Base-by-base conservation (phyloP, 1,140 invertebrate species). In the Macrostomum lignano region DNA sequence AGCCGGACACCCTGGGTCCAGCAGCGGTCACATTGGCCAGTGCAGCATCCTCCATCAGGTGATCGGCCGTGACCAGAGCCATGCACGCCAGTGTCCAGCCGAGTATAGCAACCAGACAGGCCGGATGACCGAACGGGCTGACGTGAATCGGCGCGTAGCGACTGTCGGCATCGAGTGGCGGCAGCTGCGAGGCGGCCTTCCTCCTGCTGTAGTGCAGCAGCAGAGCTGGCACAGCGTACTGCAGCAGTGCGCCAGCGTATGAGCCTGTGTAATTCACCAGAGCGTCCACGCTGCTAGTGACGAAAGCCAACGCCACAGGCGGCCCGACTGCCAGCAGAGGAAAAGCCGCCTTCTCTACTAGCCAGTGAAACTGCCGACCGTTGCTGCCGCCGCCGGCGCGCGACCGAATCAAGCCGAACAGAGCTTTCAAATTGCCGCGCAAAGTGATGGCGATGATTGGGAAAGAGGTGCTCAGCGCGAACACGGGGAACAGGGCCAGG, bases 401-500 rank as follows among this genome's bases (percentile, higher is more conserved):
- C n/a, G n/a, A n/a, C n/a, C n/a, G n/a, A n/a, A n/a, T n/a, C n/a
- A n/a, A n/a, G n/a, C n/a, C n/a, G n/a, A n/a, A n/a, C n/a, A 93
- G 49, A 9, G 70, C 65, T 51, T 78, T 74, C 17, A 96, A 56
- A 62, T 94, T 96, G 52, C 86, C 91, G 38, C 78, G 65, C 10
- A 96, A 57, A 0, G 88, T 96, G 29, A 96, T 82, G 5, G 77
- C 77, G 38, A 96, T 79, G 33, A 96, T 82, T 0, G 88, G 86
- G 52, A 86, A 96, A 51, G 72, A 93, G 0, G 86, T 74, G 30
- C 76, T 81, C 2, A 96, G 58, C 0, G 86, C 88, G 47, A 96
- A 88, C 0, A 96, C 75, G 0, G 88, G 86, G 55, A 94, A 96
- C 2, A 93, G 59, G 1, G 77, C 69, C 17, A 96, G 52, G 52